phyloP scores from a whole-genome alignment of 2,888 invertebrate species.

The Mythimna impura region DNA sequence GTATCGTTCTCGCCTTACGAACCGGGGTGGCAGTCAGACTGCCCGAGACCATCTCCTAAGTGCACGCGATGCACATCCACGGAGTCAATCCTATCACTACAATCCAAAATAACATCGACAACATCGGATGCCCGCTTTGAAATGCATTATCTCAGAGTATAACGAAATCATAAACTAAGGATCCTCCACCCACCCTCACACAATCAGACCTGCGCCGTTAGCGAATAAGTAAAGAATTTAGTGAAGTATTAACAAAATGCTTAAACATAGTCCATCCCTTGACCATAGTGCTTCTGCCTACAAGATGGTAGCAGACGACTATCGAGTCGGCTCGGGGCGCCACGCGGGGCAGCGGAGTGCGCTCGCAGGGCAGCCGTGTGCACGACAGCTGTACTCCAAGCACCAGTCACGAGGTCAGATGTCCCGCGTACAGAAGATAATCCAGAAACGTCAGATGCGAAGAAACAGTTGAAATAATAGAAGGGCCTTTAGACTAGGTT shows the following conservation, averaged over 20 bases:
- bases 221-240: slow-evolving; percentile 2
- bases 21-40: background rate
- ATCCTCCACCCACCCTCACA: slow-evolving; percentile 16
- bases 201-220: slow-evolving; percentile 36
- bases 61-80: background rate
- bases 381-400: background rate
- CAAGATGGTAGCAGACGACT: slow-evolving; percentile 10
- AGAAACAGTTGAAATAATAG: slow-evolving; percentile 6
- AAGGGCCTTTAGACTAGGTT: slow-evolving; percentile 8
- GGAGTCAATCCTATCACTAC: background rate
- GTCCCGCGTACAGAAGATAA: slow-evolving; percentile 1
- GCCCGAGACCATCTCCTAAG: background rate
- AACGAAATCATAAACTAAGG: background rate
- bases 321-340: too few relatives aligned
- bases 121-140: background rate
- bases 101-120: slow-evolving; percentile 18
- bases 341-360: background rate
- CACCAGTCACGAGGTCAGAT: slow-evolving; percentile 17
- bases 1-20: background rate
- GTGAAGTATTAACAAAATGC: background rate
- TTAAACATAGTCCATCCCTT: background rate
- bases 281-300: slow-evolving; percentile 11
- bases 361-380: background rate
- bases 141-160: background rate
- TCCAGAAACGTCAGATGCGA: slow-evolving; percentile 1